Evolutionary conservation across 2,888 invertebrate genomes (phyloP).

Genomic region (Eupithecia insigniata): DNA sequence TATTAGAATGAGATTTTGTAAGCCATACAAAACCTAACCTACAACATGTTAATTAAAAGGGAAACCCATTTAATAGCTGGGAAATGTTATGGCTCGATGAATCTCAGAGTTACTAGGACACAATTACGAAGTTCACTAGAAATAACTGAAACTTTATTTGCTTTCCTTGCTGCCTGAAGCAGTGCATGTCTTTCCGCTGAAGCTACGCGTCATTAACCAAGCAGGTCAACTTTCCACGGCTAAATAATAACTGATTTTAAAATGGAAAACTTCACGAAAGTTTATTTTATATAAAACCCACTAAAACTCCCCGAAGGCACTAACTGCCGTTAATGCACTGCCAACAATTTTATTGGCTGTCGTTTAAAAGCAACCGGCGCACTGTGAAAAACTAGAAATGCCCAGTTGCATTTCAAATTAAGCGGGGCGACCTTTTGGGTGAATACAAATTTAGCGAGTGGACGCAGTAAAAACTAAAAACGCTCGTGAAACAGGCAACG

Average conservation of each 20-base stretch:
- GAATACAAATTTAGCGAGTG: slow-evolving; percentile 77
- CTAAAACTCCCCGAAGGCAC: slow-evolving; percentile 50
- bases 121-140: slow-evolving; percentile 7
- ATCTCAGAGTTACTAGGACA: slow-evolving; percentile 3
- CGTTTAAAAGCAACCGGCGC: slow-evolving; percentile 57
- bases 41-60: background rate
- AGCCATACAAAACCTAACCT: background rate
- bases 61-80: background rate
- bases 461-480: slow-evolving; percentile 63
- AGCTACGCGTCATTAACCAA: slow-evolving; percentile 26
- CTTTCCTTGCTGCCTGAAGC: slow-evolving; percentile 13
- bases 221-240: slow-evolving; percentile 29
- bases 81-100: background rate
- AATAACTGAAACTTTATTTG: slow-evolving; percentile 21
- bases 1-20: background rate
- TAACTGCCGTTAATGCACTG: slow-evolving; percentile 51
- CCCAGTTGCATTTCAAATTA: slow-evolving; percentile 79
- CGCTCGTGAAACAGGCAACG: slow-evolving; percentile 57
- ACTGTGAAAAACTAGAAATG: slow-evolving; percentile 66
- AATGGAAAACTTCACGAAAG: slow-evolving; percentile 29
- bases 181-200: slow-evolving; percentile 16
- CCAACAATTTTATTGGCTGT: slow-evolving; percentile 56
- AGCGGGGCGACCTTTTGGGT: slow-evolving; percentile 68
- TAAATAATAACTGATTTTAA: slow-evolving; percentile 36
- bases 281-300: slow-evolving; percentile 48